A percentile compares a stretch with the other conserved stretches of the same genome.
phyloP scores from a whole-genome alignment of 1,140 invertebrate genomes.

The Drosophila sp. region DNA sequence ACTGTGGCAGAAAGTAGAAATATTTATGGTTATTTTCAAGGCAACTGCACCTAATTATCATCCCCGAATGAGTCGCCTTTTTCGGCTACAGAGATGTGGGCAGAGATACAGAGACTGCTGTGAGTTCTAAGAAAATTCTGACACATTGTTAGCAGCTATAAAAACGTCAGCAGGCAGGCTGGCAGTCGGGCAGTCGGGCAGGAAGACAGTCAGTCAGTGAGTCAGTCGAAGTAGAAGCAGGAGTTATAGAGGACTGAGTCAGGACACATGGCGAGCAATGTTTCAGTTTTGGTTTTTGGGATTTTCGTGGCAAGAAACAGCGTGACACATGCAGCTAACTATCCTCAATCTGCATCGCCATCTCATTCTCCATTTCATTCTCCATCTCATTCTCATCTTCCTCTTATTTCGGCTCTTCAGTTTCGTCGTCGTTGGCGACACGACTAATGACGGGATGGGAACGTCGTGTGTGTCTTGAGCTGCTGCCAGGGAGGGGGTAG shows the following conservation, averaged over 20 bases:
- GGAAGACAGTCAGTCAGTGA: constrained; percentile 23
- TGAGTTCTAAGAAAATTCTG: constrained; percentile 72
- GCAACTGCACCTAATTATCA: constrained; percentile 52
- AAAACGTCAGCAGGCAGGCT: constrained; percentile 69
- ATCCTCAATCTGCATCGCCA: no score
- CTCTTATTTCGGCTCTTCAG: not conserved
- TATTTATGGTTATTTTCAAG: constrained; percentile 28
- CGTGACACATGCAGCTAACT: constrained; percentile 58
- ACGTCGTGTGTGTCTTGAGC: constrained; percentile 51
- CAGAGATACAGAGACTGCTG: constrained; percentile 21
- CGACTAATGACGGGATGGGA: constrained; percentile 39
- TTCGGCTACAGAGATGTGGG: constrained; percentile 5
- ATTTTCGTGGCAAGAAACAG: constrained; percentile 68
- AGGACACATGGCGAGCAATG: constrained; percentile 67
- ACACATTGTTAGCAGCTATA: constrained; percentile 78
- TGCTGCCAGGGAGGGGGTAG: constrained; percentile 35
- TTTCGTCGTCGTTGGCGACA: constrained; percentile 34
- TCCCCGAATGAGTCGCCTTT: constrained; percentile 27
- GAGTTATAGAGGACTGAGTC: constrained; percentile 9
- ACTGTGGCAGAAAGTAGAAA: not conserved
- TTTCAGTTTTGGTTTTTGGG: constrained; percentile 51
- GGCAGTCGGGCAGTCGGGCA: constrained; percentile 30
- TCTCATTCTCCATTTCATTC: not conserved
- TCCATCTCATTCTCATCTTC: not conserved
- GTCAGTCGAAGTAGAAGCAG: no score